Evolutionary conservation across 2,113 vertebrate species (phyloP).

Genomic region (Saguinus imperator): DNA sequence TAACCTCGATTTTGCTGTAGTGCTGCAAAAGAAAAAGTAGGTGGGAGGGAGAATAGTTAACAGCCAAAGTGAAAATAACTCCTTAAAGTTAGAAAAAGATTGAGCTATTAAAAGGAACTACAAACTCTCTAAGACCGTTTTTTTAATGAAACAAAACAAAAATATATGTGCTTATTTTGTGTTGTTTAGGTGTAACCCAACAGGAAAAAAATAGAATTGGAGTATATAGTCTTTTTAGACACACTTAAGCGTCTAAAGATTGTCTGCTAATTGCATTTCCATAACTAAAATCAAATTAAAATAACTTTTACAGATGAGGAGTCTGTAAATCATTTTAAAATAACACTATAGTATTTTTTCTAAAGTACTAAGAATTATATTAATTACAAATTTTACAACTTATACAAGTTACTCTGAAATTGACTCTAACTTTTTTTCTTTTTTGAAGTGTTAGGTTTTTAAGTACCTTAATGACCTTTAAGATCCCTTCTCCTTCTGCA

Average conservation of each 20-base stretch:
- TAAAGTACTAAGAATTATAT: neutral
- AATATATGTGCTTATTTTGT: neutral
- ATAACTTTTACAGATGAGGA: neutral
- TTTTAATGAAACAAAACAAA: neutral
- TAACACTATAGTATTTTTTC: neutral
- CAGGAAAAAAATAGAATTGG: neutral
- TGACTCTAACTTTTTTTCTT: neutral
- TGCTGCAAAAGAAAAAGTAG: neutral
- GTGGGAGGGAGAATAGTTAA: neutral
- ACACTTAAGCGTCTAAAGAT: neutral
- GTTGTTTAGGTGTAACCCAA: neutral
- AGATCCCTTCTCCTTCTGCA: neutral
- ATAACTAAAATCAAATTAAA: neutral
- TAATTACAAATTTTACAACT: neutral
- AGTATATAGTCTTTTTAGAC: neutral
- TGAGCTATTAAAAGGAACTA: neutral
- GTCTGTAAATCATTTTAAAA: neutral
- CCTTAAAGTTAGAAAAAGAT: neutral
- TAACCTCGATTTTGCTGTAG: neutral
- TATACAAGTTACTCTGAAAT: neutral
- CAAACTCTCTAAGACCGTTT: neutral
- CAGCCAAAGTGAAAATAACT: neutral
- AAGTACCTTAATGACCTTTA: neutral
- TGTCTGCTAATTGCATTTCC: neutral
- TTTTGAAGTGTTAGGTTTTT: neutral